Evolutionary conservation across 1,140 invertebrate genomes (phyloP).

Genomic region (Drosophila pachea): DNA sequence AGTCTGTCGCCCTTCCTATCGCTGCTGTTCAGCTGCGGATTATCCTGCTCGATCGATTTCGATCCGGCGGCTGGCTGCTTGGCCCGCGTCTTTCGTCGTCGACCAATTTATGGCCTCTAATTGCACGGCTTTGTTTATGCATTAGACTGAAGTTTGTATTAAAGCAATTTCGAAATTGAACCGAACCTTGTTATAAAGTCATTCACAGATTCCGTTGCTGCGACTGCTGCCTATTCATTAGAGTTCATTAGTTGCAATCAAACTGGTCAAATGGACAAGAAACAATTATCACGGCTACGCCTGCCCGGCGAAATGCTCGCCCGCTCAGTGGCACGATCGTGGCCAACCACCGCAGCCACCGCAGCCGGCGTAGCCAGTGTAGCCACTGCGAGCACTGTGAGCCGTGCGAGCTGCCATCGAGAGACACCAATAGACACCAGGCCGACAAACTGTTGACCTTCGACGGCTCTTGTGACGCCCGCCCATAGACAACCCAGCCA

Average conservation of each 20-base stretch:
- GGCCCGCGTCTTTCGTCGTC: no score
- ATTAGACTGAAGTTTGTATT: background rate
- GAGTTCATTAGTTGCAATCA: constrained; percentile 75
- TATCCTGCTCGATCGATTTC: no score
- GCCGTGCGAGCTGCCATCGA: constrained; percentile 9
- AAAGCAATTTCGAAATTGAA: constrained; percentile 4
- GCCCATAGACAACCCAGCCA: constrained; percentile 58
- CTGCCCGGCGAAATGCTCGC: constrained; percentile 40
- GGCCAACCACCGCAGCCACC: constrained; percentile 15
- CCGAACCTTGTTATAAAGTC: constrained; percentile 3
- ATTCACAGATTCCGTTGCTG: constrained; percentile 16
- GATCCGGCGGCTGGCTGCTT: no score
- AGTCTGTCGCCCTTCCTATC: no score
- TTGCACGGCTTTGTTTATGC: background rate
- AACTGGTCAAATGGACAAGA: constrained; percentile 71
- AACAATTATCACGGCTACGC: constrained; percentile 74
- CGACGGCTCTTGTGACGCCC: constrained; percentile 68
- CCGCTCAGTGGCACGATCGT: constrained; percentile 33
- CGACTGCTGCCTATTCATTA: constrained; percentile 62
- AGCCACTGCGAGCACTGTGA: constrained; percentile 10
- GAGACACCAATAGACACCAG: constrained; percentile 50
- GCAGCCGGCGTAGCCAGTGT: background rate
- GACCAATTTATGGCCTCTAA: background rate
- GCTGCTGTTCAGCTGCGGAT: no score
- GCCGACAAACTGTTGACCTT: constrained; percentile 76